These are phyloP conservation scores for Camponotus pennsylvanicus DNA, from an alignment of 1,140 invertebrate genomes.

Conservation along the genomic window DNA sequence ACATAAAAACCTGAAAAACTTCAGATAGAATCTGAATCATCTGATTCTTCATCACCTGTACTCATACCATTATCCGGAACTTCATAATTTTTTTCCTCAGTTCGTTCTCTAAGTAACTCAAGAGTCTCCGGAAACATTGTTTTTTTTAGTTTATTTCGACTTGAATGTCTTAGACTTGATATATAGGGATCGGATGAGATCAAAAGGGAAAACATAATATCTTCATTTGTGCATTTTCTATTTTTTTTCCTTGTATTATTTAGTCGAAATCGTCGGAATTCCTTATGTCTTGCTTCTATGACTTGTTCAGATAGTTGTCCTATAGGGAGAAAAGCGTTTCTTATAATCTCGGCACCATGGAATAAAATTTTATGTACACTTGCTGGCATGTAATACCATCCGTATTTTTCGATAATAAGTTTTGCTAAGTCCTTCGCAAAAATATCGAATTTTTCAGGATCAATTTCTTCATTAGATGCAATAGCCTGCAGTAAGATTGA, in stretches of 20 bases:
- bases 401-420: not conserved
- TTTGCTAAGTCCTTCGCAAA: not conserved
- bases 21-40: not conserved
- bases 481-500: not conserved
- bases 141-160: not conserved
- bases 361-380: constrained; percentile 1
- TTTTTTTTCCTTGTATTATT: not conserved
- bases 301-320: not conserved
- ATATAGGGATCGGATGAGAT: constrained; percentile 2
- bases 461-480: not conserved
- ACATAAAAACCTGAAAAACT: not conserved
- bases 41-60: not conserved
- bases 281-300: constrained; percentile 1
- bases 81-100: not conserved
- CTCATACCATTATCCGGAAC: not conserved
- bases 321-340: not conserved
- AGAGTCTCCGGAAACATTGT: constrained; percentile 10
- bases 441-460: not conserved
- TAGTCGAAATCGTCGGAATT: constrained; percentile 8
- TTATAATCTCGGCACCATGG: not conserved
- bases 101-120: not conserved
- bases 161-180: not conserved
- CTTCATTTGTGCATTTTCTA: constrained; percentile 14
- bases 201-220: constrained; percentile 4
- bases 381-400: not conserved